Base-by-base conservation (phyloP, 2,888 invertebrate species). In the Pollenia labialis region DNA sequence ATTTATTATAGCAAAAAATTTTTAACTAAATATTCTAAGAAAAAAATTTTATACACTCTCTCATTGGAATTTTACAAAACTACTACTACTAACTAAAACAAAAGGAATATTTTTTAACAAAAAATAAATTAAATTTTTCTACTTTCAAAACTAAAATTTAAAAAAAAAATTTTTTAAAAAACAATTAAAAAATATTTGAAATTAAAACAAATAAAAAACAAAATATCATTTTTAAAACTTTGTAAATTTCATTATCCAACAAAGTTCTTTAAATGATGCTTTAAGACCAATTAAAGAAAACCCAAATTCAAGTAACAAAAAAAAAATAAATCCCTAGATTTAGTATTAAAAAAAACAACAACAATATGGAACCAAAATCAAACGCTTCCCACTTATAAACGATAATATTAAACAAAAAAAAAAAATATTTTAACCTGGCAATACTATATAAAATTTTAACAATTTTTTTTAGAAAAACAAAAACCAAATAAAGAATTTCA, bases 361-460 rank as follows among this genome's bases (percentile, higher is more conserved):
- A 92, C 90, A 89, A 91, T 91, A 91, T 90, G 91, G 91, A 92
- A 92, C 92, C 91, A 92, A 92, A 92, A 92, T 92, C 92, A 91
- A 92, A 92, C 92, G 92, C 92, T 92, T 92, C 92, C 92, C 92
- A 92, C 91, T 91, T 90, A 91, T 90, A 91, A 88, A 90, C 90
- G 90, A 91, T 91, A 91, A 91, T 92, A 91, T 82, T 58, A 81
- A 72, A 80, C 58, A 72, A 48, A 75, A 76, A 52, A 54, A 79
- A 86, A 62, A 68, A 77, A 85, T 81, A 76, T 87, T 85, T 81
- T 81, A 87, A 85, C 77, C 84, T 85, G 77, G 84, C 84, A 85
- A 84, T 81, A 87, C 81, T 87, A 83, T 88, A 87, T 85, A 88
- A 87, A 83, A 87, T 85, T 87, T 87, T 87, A 83, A 88, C 80